Evolutionary conservation across 2,113 vertebrate species (phyloP).

Genomic region (Illadopsis cleaveri): DNA sequence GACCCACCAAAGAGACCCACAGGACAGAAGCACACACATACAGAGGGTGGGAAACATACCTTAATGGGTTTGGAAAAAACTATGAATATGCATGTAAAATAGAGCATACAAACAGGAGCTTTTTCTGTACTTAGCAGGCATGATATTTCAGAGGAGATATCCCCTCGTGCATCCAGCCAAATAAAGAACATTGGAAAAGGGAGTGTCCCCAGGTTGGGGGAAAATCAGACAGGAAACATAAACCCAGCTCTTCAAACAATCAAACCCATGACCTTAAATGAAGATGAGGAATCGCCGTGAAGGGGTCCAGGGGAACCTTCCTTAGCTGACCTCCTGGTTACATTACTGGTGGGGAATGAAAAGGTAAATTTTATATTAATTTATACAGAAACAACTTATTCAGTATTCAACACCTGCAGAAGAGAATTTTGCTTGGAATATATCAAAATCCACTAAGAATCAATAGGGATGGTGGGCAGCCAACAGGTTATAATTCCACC

Average conservation of each 20-base stretch:
- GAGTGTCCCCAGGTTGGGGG: neutral
- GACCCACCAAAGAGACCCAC: neutral
- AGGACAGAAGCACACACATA: neutral
- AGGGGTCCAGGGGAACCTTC: neutral
- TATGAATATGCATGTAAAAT: neutral
- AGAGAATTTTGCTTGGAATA: fast-evolving
- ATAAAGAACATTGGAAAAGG: neutral
- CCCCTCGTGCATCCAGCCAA: neutral
- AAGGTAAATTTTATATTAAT: neutral
- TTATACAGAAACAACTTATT: neutral
- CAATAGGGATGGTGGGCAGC: neutral
- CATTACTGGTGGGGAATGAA: neutral
- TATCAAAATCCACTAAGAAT: neutral
- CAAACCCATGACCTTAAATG: neutral
- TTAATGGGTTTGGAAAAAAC: fast-evolving
- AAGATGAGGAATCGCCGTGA: neutral
- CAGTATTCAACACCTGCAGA: neutral
- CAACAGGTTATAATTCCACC: neutral
- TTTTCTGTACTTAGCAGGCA: neutral
- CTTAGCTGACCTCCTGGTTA: neutral
- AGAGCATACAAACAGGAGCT: no score
- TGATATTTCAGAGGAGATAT: neutral
- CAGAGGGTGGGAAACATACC: neutral
- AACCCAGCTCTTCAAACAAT: neutral
- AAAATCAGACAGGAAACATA: neutral